Evolutionary conservation across 2,113 vertebrate species (phyloP), one percentile per base, ranked within the genome.

Genomic region (Actinemys pallida): DNA sequence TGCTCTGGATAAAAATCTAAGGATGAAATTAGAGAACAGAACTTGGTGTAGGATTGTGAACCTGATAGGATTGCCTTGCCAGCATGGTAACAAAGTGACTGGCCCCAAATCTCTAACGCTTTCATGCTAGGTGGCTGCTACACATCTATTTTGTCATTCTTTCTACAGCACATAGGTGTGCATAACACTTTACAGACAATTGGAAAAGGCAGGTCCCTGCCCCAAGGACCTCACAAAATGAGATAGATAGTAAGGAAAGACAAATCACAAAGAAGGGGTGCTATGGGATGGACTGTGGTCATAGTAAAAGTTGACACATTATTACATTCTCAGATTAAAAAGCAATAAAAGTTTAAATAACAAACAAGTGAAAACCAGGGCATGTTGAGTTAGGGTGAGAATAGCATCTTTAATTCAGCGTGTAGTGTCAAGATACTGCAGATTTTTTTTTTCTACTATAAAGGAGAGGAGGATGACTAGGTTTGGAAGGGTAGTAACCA

Each of bases 1-100:
- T 96, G n/a, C 47, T 84, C 52, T 86, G 81, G 52, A 65, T 88
- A 92, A 90, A 94, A 94, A 65, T 47, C 42, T 90, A 88, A 94
- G 78, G 84, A 81, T 90, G 42, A 31, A 14, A 83, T 90, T 91
- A 62, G 29, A 59, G 57, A 29, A 12, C 10, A 59, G 57, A 62
- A 62, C 29, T n/a, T n/a, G 42, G 31, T 69, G 29, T 45, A 56
- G 53, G 24, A 24, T 90, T 82, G 65, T 88, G 93, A 91, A 93
- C 42, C 52, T 39, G 75, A 87, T 80, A 90, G 39, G 39, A 39
- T 39, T 39, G 39, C 39, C 39, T 39, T 39, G 39, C 39, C 39
- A 39, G 39, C 39, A 39, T 39, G 39, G 39, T 39, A 39, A 39
- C 39, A 39, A 39, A 39, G 39, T 39, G 39, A 39, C 39, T 39